Percentiles rank a stretch among this genome's conserved stretches.
Conservation (phyloP, 1,140 invertebrate genomes). For the Bombus picipes region DNA sequence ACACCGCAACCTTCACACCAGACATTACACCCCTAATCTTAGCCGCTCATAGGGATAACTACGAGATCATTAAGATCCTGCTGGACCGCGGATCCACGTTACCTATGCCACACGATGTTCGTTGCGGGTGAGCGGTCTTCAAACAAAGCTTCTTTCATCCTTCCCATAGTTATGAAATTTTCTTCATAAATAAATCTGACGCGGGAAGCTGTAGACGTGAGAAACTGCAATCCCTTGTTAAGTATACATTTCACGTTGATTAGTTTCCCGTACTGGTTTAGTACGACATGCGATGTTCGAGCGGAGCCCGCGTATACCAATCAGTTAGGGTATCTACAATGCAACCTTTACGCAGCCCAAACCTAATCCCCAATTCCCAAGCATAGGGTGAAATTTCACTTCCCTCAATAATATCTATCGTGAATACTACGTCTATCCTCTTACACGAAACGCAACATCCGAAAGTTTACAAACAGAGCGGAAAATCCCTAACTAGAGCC, state of each 20-base stretch:
- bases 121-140: slow-evolving; percentile 79
- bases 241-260: slow-evolving; percentile 36
- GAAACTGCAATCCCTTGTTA: too few species aligned
- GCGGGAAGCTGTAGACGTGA: background rate
- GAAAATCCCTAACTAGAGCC: too few species aligned
- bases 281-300: slow-evolving; percentile 20
- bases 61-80: slow-evolving; percentile 99
- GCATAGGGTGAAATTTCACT: slow-evolving; percentile 27
- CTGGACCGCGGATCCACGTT: slow-evolving; percentile 94
- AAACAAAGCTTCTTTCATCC: too few species aligned
- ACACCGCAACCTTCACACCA: slow-evolving; percentile 96
- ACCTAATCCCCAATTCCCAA: background rate
- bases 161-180: background rate
- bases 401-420: slow-evolving; percentile 12
- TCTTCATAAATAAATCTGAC: background rate
- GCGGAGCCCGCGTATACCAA: slow-evolving; percentile 12
- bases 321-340: slow-evolving; percentile 41
- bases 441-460: background rate
- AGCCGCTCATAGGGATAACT: slow-evolving; percentile 98
- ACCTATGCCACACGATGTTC: slow-evolving; percentile 95
- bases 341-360: background rate
- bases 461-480: too few species aligned
- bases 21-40: slow-evolving; percentile 98
- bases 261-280: slow-evolving; percentile 38
- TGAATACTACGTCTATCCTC: background rate